These are phyloP conservation scores for Tachuris rubrigastra DNA, from an alignment of 2,113 vertebrate species.

Conservation along the genomic window DNA sequence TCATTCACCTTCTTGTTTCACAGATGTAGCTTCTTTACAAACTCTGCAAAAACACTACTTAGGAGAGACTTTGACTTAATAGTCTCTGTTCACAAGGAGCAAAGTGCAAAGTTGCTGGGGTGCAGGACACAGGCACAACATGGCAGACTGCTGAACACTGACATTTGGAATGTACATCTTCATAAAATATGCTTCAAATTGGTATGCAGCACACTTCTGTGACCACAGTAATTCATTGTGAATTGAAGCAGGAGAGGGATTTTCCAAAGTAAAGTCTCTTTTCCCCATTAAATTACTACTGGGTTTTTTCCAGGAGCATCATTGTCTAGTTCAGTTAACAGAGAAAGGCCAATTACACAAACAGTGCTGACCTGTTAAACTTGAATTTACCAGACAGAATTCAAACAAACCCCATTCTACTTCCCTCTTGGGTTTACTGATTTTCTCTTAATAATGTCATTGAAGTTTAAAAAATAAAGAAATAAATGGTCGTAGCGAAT, in stretches of 20 bases:
- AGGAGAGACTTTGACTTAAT: background rate
- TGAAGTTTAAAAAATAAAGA: background rate
- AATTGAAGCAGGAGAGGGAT: background rate
- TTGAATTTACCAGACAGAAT: conserved; percentile 6
- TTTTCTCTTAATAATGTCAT: background rate
- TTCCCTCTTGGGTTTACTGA: background rate
- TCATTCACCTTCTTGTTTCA: background rate
- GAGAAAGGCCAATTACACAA: conserved; percentile 40
- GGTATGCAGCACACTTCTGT: background rate
- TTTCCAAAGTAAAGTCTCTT: background rate
- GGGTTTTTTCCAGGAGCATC: background rate
- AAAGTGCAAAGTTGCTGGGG: background rate
- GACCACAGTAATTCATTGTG: background rate
- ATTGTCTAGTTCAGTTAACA: conserved; percentile 42
- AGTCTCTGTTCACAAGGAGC: background rate
- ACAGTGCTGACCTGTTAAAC: conserved; percentile 11
- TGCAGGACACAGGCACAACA: background rate
- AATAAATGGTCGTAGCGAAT: background rate
- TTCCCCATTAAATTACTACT: conserved; percentile 22
- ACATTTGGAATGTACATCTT: background rate
- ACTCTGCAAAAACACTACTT: background rate
- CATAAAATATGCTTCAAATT: background rate
- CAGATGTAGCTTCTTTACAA: background rate
- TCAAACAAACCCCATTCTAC: background rate
- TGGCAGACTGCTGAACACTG: background rate